Percentiles rank a stretch among this genome's conserved stretches.
These are phyloP conservation scores for Elysia chlorotica DNA, from an alignment of 1,140 invertebrate genomes.

Conservation along the genomic window DNA sequence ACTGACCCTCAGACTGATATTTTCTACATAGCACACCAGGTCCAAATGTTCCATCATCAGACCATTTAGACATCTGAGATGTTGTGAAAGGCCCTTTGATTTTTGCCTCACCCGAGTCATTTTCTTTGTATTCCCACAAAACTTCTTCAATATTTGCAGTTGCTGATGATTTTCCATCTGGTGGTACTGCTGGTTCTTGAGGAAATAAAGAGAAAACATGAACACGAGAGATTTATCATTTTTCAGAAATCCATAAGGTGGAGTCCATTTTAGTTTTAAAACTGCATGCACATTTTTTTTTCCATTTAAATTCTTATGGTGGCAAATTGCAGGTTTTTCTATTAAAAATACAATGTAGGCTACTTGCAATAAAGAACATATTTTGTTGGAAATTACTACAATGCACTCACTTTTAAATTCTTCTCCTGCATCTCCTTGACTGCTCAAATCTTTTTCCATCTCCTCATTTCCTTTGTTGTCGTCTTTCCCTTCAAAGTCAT, in stretches of 20 bases:
- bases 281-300: neutral
- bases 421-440: neutral
- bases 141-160: slow-evolving; percentile 62
- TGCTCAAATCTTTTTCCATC: neutral
- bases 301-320: neutral
- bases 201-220: neutral
- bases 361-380: neutral
- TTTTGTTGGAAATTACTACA: neutral
- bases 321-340: neutral
- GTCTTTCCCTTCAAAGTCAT: slow-evolving; percentile 81
- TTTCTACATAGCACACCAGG: slow-evolving; percentile 72
- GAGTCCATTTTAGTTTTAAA: neutral
- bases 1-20: slow-evolving; percentile 71
- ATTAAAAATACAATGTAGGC: neutral
- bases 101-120: slow-evolving; percentile 75
- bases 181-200: neutral
- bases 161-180: slow-evolving; percentile 1
- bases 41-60: slow-evolving; percentile 83
- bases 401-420: neutral
- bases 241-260: neutral
- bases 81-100: slow-evolving; percentile 84
- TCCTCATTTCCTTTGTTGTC: slow-evolving; percentile 15
- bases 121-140: slow-evolving; percentile 92
- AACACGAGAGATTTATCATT: neutral
- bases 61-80: slow-evolving; percentile 87